These are phyloP conservation scores for Calliopsis andreniformis DNA, from an alignment of 1,140 invertebrate genomes.

Conservation along the genomic window DNA sequence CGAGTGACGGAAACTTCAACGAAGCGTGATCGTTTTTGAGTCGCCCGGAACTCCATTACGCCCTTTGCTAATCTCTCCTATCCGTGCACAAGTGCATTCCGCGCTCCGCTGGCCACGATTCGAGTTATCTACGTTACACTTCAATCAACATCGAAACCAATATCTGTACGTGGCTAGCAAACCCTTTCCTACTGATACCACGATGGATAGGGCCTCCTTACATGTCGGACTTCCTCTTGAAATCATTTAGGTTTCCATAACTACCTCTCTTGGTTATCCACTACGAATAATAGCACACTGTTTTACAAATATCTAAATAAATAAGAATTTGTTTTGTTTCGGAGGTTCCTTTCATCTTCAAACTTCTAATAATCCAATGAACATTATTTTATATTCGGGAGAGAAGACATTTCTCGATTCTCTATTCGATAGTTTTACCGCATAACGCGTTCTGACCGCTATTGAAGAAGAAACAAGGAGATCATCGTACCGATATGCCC, in stretches of 20 bases:
- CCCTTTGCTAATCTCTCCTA: conserved; percentile 75
- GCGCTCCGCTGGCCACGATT: conserved; percentile 72
- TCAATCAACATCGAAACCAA: conserved; percentile 77
- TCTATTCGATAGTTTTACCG: conserved; percentile 17
- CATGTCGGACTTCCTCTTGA: conserved; percentile 27
- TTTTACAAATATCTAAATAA: too few species aligned
- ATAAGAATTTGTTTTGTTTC: too few species aligned
- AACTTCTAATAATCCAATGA: too few species aligned
- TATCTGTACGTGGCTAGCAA: conserved; percentile 55
- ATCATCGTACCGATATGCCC: conserved; percentile 26
- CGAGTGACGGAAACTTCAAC: conserved; percentile 67
- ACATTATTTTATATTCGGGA: conserved; percentile 15
- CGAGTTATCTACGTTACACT: conserved; percentile 79
- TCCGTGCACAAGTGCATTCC: conserved; percentile 73
- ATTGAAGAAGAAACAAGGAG: conserved; percentile 24
- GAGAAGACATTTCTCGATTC: conserved; percentile 21
- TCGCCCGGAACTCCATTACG: conserved; percentile 68
- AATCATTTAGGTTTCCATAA: neutral
- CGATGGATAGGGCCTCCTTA: conserved; percentile 50
- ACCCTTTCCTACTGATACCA: conserved; percentile 42
- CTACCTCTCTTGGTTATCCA: too few species aligned
- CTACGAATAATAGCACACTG: too few species aligned
- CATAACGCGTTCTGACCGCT: conserved; percentile 22
- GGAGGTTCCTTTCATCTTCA: too few species aligned
- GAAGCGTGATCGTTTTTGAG: conserved; percentile 76